Conservation (phyloP, 2,113 vertebrate species). For the Hemiprocne comata region DNA sequence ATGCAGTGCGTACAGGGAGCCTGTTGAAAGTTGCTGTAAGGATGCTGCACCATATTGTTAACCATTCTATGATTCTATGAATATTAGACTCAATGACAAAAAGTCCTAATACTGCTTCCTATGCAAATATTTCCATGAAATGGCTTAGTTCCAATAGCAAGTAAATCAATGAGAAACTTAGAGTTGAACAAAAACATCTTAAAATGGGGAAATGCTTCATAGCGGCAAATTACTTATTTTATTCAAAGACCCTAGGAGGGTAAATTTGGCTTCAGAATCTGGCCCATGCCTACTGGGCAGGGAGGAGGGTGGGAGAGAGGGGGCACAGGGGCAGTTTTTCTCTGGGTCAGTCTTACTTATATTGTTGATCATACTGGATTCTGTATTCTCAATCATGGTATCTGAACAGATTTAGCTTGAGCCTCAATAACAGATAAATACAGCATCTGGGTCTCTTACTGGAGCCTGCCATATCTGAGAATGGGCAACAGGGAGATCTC, state of each 20-base stretch:
- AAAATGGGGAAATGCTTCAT: no score
- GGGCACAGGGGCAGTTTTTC: background rate
- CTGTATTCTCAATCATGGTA: background rate
- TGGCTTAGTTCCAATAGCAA: background rate
- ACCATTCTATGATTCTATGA: no score
- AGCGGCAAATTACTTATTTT: background rate
- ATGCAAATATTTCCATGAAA: background rate
- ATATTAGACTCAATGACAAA: background rate
- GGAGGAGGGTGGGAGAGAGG: background rate
- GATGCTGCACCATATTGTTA: background rate
- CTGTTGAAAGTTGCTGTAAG: background rate
- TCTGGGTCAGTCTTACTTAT: background rate
- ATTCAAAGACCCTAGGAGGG: background rate
- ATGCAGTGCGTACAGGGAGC: background rate
- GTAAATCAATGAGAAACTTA: background rate
- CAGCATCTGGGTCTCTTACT: background rate
- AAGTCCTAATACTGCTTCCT: background rate
- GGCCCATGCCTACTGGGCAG: background rate
- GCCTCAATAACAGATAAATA: background rate
- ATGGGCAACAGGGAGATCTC: background rate
- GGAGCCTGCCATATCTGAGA: background rate
- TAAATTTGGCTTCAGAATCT: background rate
- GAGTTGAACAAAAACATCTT: no score
- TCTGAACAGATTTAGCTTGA: background rate
- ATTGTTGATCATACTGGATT: background rate